A percentile compares a stretch with the other conserved stretches of the same genome.
Evolutionary conservation across 2,113 vertebrate genomes (phyloP).

Genomic region (Pongo abelii): DNA sequence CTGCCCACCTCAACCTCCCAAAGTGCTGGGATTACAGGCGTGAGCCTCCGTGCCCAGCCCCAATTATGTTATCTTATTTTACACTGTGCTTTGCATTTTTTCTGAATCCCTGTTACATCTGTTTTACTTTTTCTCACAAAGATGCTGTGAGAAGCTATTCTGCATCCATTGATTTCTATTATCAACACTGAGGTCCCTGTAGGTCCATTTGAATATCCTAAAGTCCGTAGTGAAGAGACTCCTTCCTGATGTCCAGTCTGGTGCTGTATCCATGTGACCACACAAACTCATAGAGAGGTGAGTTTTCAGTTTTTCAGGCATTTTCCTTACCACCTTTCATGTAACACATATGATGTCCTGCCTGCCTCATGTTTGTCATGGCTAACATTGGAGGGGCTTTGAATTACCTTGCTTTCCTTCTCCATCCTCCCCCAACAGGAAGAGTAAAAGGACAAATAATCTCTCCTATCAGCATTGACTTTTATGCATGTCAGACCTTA

Average conservation of each 20-base stretch:
- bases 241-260: not conserved
- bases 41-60: accelerated
- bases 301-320: not conserved
- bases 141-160: not conserved
- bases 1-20: too few relatives aligned
- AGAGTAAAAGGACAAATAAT: not conserved
- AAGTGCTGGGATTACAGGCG: too few relatives aligned
- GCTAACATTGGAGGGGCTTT: accelerated
- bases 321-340: not conserved
- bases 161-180: not conserved
- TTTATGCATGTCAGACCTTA: not conserved
- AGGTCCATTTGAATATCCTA: not conserved
- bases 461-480: not conserved
- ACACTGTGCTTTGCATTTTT: not conserved
- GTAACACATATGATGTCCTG: not conserved
- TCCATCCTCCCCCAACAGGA: not conserved
- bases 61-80: too few relatives aligned
- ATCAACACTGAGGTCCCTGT: not conserved
- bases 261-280: not conserved
- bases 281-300: not conserved
- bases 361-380: not conserved
- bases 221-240: not conserved
- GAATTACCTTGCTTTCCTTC: accelerated
- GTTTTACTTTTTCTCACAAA: not conserved
- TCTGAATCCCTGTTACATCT: not conserved